These are phyloP conservation scores for Mus spicilegus DNA, from an alignment of 2,113 vertebrate species.

Conservation along the genomic window DNA sequence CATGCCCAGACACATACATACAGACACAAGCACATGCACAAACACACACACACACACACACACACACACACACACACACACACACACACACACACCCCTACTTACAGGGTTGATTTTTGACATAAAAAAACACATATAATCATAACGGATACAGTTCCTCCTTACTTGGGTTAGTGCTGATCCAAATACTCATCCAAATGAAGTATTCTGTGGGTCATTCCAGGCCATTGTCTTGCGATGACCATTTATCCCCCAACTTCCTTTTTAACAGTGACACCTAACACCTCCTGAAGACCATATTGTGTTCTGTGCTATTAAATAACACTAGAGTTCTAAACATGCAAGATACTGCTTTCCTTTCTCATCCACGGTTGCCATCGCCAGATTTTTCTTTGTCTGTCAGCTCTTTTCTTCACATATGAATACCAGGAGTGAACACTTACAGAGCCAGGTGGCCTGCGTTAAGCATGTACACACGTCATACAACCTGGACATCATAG, in stretches of 20 bases:
- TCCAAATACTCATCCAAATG: neutral
- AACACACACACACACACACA: neutral
- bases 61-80: no score
- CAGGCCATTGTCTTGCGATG: neutral
- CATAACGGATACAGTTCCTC: neutral
- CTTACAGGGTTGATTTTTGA: neutral
- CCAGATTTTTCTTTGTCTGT: neutral
- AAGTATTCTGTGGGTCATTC: neutral
- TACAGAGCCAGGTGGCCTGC: no score
- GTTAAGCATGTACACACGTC: neutral
- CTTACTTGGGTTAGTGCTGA: neutral
- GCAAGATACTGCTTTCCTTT: neutral
- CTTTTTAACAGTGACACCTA: neutral
- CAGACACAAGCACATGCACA: neutral
- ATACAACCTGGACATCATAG: neutral
- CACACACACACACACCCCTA: neutral
- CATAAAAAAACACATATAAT: neutral
- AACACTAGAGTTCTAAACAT: neutral
- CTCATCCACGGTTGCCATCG: neutral
- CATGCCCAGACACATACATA: no score
- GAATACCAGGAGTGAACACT: neutral
- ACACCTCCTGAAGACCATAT: neutral
- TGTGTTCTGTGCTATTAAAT: neutral
- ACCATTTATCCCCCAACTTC: neutral
- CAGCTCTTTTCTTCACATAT: neutral